These are phyloP conservation scores for Xiphias gladius DNA, from an alignment of 2,113 vertebrate species.

Conservation along the genomic window DNA sequence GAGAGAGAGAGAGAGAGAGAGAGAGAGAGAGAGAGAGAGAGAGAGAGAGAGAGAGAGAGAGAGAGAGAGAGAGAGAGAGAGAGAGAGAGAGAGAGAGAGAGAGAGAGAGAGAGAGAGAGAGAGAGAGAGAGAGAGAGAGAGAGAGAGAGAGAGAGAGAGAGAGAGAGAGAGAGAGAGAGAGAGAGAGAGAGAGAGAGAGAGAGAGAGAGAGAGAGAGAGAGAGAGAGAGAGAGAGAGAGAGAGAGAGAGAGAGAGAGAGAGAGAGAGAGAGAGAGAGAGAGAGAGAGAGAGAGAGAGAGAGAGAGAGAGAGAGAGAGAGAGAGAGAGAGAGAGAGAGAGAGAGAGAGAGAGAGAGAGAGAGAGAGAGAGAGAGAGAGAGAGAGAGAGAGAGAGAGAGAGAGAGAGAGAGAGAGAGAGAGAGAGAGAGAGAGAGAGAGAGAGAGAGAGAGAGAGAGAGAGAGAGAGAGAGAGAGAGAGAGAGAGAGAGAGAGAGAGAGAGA, in stretches of 20 bases:
- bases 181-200: neutral
- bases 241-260: neutral
- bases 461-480: neutral
- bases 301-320: neutral
- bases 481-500: neutral
- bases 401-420: constrained; percentile 4
- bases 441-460: neutral
- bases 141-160: neutral
- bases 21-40: neutral
- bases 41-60: constrained; percentile 4
- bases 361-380: neutral
- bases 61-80: neutral
- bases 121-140: neutral
- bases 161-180: neutral
- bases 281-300: neutral
- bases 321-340: neutral
- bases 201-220: neutral
- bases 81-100: neutral
- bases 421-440: neutral
- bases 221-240: constrained; percentile 4
- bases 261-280: neutral
- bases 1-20: neutral
- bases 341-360: neutral
- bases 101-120: neutral
- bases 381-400: neutral